phyloP scores from a whole-genome alignment of 2,888 invertebrate genomes.

The Formica aserva region DNA sequence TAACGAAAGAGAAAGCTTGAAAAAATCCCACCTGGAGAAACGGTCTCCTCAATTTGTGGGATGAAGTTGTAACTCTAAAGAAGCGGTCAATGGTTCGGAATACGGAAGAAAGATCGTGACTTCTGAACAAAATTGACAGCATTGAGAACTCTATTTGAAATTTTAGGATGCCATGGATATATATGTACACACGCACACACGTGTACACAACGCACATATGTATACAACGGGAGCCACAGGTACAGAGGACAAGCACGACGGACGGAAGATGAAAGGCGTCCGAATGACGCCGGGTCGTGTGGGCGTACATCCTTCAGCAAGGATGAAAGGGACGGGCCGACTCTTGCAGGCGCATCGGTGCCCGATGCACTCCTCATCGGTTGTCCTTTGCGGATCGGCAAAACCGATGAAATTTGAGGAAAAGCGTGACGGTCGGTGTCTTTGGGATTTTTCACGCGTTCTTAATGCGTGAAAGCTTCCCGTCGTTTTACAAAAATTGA shows the following conservation, averaged over 20 bases:
- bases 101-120: neutral
- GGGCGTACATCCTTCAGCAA: slow-evolving; percentile 72
- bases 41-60: neutral
- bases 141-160: slow-evolving; percentile 27
- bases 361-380: slow-evolving; percentile 26
- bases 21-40: neutral
- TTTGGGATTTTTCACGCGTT: slow-evolving; percentile 45
- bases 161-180: neutral
- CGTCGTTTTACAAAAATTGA: slow-evolving; percentile 43
- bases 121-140: neutral
- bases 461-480: slow-evolving; percentile 24
- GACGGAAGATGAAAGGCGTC: slow-evolving; percentile 60
- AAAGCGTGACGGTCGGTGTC: slow-evolving; percentile 34
- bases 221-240: slow-evolving; percentile 29
- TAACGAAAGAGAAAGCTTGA: neutral
- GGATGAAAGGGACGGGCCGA: slow-evolving; percentile 72
- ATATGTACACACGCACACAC: neutral
- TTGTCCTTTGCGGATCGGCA: neutral
- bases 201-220: neutral
- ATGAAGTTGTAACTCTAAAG: neutral
- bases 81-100: neutral
- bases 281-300: slow-evolving; percentile 53
- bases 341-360: slow-evolving; percentile 59
- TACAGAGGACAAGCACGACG: slow-evolving; percentile 61
- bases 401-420: slow-evolving; percentile 7